Conservation (phyloP, 2,888 invertebrate species). For the Athrips mouffetella region DNA sequence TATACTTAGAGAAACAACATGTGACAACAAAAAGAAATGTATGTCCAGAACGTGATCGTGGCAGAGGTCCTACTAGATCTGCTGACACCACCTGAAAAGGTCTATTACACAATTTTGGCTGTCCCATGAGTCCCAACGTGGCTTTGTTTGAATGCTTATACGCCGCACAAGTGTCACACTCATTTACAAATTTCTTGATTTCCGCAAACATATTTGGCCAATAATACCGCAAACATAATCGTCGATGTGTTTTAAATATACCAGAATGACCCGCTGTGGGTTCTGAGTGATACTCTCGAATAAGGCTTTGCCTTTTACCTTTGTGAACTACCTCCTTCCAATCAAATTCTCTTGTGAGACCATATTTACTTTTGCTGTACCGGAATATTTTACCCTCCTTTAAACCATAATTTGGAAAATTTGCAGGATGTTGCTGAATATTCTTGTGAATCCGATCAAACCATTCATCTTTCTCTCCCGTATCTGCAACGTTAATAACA, state of each 20-base stretch:
- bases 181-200: conserved; percentile 5
- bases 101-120: conserved; percentile 15
- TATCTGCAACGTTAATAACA: neutral
- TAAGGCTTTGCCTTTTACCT: neutral
- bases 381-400: neutral
- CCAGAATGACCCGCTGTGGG: conserved; percentile 4
- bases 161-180: neutral
- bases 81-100: conserved; percentile 17
- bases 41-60: neutral
- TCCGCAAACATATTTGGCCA: conserved; percentile 11
- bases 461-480: neutral
- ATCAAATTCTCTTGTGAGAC: neutral
- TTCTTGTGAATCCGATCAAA: neutral
- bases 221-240: neutral
- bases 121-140: conserved; percentile 18
- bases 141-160: conserved; percentile 13
- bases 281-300: neutral
- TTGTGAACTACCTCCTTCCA: conserved; percentile 8
- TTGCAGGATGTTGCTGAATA: neutral
- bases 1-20: too few species aligned
- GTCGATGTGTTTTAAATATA: conserved; percentile 8
- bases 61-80: conserved; percentile 13
- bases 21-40: conserved; percentile 10
- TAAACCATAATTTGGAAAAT: neutral
- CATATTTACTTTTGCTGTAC: neutral